Base-by-base conservation (phyloP, 2,113 vertebrate genomes). In the Noctilio leporinus region DNA sequence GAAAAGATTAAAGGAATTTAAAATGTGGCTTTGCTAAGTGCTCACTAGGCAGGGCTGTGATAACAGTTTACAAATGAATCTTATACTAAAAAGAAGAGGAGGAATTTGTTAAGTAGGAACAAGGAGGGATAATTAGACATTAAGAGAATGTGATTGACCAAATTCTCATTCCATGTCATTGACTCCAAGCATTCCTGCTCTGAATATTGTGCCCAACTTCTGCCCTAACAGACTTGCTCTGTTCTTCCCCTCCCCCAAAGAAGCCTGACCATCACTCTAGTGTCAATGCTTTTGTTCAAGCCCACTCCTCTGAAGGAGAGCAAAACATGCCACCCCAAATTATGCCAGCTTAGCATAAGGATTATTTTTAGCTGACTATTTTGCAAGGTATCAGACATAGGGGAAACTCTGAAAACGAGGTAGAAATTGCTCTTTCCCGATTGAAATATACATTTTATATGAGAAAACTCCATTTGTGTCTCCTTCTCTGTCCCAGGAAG, bases 1-100 rank as follows among this genome's bases (percentile, higher is more conserved):
- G 40, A 93, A 93, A 93, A 97, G 40, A 86, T 95, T 45, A 95
- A 96, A 95, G 62, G 26, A 93, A 93, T 92, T 94, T 96, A 91
- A 94, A 94, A 91, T 92, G 45, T 94, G 65, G 59, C 70, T 86
- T 96, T 95, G 77, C 51, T 92, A 92, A 84, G 38, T 90, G 84
- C 84, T 95, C 59, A 87, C 76, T 89, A 95, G 95, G 57, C 65
- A 90, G 40, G 87, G 49, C 20, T 87, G 62, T 89, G 72, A 85
- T 90, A 92, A 93, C 47, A 85, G 57, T 95, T 96, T 90, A 93
- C 70, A 93, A 89, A 94, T 81, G 59, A 90, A 75, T 84, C 16
- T 0, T 43, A 81, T 24, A 73, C 15, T 49, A 87, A 96, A 92
- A 92, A 64, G 40, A 89, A n/a, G 65, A 96, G 72, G 77, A 95